Conservation (phyloP, 2,888 invertebrate species). For the Ophion costatus region DNA sequence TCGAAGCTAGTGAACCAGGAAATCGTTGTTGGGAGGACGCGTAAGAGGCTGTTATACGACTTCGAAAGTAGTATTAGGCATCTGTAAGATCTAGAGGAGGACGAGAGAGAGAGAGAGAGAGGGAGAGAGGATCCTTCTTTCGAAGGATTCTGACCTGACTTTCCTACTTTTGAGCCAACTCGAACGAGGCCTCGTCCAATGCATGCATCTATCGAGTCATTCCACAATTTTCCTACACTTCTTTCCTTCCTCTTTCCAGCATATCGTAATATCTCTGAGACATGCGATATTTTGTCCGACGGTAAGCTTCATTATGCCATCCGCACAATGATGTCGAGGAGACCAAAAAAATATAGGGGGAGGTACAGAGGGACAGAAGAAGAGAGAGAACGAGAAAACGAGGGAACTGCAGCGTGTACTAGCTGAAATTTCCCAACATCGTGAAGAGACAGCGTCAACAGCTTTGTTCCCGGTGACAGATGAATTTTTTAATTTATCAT, state of each 20-base stretch:
- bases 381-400: constrained; percentile 2
- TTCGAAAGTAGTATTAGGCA: constrained; percentile 50
- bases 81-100: constrained; percentile 25
- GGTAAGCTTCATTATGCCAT: background rate
- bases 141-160: constrained; percentile 25
- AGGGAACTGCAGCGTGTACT: background rate
- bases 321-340: background rate
- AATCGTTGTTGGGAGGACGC: constrained; percentile 58
- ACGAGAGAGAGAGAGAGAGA: background rate
- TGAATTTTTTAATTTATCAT: background rate
- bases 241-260: background rate
- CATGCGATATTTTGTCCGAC: constrained; percentile 35
- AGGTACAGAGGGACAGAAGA: no score
- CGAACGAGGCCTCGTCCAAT: background rate
- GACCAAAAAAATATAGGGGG: background rate
- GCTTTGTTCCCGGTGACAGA: constrained; percentile 2
- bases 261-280: constrained; percentile 6
- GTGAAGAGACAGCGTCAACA: background rate
- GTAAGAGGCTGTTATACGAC: constrained; percentile 61
- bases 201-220: background rate
- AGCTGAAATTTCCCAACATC: background rate
- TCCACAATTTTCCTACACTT: constrained; percentile 18
- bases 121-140: background rate
- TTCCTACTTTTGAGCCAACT: constrained; percentile 15
- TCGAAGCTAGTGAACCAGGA: constrained; percentile 61